These are phyloP conservation scores for Drosophila tristis DNA, from an alignment of 1,140 invertebrate species.

Conservation along the genomic window DNA sequence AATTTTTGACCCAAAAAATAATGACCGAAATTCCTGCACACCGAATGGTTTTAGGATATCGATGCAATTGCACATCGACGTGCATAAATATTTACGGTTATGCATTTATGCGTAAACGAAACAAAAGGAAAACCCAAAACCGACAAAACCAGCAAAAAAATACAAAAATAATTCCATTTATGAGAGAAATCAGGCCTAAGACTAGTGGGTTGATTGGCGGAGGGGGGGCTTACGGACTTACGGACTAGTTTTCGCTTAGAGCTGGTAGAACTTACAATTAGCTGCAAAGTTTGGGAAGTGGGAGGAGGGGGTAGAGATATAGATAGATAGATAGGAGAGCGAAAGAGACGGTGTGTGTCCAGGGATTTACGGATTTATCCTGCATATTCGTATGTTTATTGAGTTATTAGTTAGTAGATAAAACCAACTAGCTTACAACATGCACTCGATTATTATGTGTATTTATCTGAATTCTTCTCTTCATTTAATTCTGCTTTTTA, in stretches of 20 bases:
- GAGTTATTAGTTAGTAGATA: constrained; percentile 63
- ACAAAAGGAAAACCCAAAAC: constrained; percentile 24
- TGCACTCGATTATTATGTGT: constrained; percentile 58
- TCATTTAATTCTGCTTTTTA: constrained; percentile 10
- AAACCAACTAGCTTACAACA: constrained; percentile 77
- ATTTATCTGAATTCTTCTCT: constrained; percentile 11
- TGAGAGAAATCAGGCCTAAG: constrained; percentile 20
- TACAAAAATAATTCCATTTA: constrained; percentile 22
- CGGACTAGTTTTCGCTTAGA: constrained; percentile 66
- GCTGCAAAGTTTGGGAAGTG: neutral
- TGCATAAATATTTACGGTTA: constrained; percentile 73
- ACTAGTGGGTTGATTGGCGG: constrained; percentile 1
- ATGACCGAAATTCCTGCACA: constrained; percentile 22
- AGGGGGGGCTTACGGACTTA: constrained; percentile 45
- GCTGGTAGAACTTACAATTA: constrained; percentile 67
- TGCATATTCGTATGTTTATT: constrained; percentile 23
- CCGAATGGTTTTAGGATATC: constrained; percentile 49
- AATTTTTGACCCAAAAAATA: constrained; percentile 32
- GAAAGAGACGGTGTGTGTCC: too few relatives aligned
- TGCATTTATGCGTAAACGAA: constrained; percentile 64
- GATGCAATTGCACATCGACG: constrained; percentile 62
- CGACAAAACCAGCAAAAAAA: constrained; percentile 12
- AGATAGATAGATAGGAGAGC: too few relatives aligned
- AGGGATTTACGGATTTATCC: constrained; percentile 26
- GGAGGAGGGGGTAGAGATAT: too few relatives aligned